Conservation (phyloP, 2,888 invertebrate genomes). For the Teleogryllus oceanicus region DNA sequence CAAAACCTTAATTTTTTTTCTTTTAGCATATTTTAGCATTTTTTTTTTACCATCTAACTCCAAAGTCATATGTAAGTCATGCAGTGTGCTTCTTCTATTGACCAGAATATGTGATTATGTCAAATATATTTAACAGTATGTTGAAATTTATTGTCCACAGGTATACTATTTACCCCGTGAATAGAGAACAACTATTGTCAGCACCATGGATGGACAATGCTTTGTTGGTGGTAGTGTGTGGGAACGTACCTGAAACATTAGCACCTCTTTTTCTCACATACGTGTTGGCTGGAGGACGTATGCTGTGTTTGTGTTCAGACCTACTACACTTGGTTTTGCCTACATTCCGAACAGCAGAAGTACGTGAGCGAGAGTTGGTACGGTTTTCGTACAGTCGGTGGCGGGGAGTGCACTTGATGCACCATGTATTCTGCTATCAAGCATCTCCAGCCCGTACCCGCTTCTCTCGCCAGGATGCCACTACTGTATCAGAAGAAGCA, state of each 20-base stretch:
- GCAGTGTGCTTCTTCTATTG: too few species aligned
- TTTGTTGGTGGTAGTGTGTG: slow-evolving; percentile 72
- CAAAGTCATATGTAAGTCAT: too few species aligned
- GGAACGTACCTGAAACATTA: slow-evolving; percentile 63
- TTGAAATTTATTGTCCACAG: slow-evolving; percentile 40
- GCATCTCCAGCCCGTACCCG: slow-evolving; percentile 64
- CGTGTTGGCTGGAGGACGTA: slow-evolving; percentile 65
- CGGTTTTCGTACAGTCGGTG: slow-evolving; percentile 80
- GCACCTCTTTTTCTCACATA: slow-evolving; percentile 68
- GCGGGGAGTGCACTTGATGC: slow-evolving; percentile 76
- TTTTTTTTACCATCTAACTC: too few species aligned
- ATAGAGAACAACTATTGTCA: slow-evolving; percentile 46
- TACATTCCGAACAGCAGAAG: slow-evolving; percentile 79
- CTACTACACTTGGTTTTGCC: slow-evolving; percentile 72
- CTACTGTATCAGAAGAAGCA: neutral
- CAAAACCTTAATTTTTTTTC: too few species aligned
- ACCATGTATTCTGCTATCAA: slow-evolving; percentile 84
- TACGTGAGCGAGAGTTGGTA: slow-evolving; percentile 77
- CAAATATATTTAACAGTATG: too few species aligned
- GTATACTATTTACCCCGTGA: slow-evolving; percentile 50
- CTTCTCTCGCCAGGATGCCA: slow-evolving; percentile 25
- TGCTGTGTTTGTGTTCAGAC: slow-evolving; percentile 78
- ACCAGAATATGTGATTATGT: too few species aligned
- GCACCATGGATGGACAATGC: slow-evolving; percentile 65
- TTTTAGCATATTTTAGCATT: too few species aligned